Evolutionary conservation across 2,888 invertebrate species (phyloP), one percentile per base, ranked within the genome.

Genomic region (Oligia latruncula): DNA sequence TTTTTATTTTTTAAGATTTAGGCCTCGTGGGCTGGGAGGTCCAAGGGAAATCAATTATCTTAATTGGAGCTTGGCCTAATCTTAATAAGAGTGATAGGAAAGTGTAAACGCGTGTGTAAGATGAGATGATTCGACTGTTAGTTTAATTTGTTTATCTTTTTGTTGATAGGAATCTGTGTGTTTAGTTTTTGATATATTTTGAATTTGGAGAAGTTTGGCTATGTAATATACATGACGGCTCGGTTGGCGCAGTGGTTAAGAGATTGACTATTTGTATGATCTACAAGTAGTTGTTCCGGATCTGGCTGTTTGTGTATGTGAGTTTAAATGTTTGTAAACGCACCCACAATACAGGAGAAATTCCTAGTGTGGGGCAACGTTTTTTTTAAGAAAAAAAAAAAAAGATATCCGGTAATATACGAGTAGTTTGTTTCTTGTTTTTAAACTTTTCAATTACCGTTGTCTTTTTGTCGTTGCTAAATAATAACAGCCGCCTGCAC

Each of bases 61-160:
- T 96, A 96, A 96, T 96, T 96, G 96, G 95, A 90, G 92, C 90
- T 90, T 93, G 91, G 92, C 89, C 94, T 95, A 95, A 96, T 95
- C 95, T 95, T 94, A 94, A 95, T 95, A 95, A 91, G 92, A 84
- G 89, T 89, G 94, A 94, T 94, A 94, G 87, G 92, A 91, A 89
- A 88, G 90, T 90, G 93, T 93, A 92, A 91, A 90, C 88, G 89
- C 90, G 90, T 93, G 93, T 93, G 93, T 91, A 89, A 90, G 88
- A 85, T 87, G 82, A 89, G 86, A 90, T 91, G 90, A 92, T 90
- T 58, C 4, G 90, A 89, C 55, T 78, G 49, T 81, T 73, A 82
- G 62, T 92, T 92, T 91, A 93, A 93, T 93, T 92, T 92, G 92
- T 93, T 93, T 93, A 92, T 92, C 91, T 90, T 90, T 80, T 65